These are phyloP conservation scores for Tanypteryx hageni DNA, from an alignment of 2,888 invertebrate species.

Conservation along the genomic window DNA sequence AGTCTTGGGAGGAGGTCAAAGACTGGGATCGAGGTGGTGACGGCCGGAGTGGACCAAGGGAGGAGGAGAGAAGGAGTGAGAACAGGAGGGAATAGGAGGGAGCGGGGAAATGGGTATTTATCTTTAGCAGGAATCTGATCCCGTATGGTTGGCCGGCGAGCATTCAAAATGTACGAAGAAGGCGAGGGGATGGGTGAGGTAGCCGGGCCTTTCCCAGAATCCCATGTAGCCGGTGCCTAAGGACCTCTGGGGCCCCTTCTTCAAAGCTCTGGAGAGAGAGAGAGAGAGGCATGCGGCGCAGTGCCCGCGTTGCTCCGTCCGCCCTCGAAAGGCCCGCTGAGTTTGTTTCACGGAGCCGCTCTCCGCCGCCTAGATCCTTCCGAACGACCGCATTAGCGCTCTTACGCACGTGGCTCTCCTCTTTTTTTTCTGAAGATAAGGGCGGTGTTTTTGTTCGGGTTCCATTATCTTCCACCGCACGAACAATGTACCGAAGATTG, in stretches of 20 bases:
- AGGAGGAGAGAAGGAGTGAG: not conserved
- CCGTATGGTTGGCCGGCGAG: conserved; percentile 2
- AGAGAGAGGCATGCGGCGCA: not conserved
- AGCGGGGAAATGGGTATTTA: conserved; percentile 34
- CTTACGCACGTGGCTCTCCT: not conserved
- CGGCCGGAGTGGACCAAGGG: not conserved
- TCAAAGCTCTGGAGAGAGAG: not conserved
- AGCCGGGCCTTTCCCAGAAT: not conserved
- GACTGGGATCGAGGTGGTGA: not conserved
- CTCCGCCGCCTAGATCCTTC: not conserved
- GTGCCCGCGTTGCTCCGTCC: not conserved
- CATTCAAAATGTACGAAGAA: conserved; percentile 50
- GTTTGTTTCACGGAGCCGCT: not conserved
- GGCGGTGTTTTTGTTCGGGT: not conserved
- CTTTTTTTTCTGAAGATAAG: not conserved
- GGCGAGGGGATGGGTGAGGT: not conserved
- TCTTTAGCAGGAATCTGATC: conserved; percentile 48
- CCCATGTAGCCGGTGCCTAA: not conserved
- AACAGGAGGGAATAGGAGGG: not conserved
- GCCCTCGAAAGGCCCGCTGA: too few species aligned
- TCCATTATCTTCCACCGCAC: not conserved
- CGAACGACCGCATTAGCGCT: not conserved
- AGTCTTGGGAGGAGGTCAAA: not conserved
- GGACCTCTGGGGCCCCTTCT: conserved; percentile 4
- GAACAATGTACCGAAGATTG: not conserved